A percentile compares a stretch with the other conserved stretches of the same genome.
Evolutionary conservation across 2,888 invertebrate species (phyloP).

Genomic region (Acheta domesticus): DNA sequence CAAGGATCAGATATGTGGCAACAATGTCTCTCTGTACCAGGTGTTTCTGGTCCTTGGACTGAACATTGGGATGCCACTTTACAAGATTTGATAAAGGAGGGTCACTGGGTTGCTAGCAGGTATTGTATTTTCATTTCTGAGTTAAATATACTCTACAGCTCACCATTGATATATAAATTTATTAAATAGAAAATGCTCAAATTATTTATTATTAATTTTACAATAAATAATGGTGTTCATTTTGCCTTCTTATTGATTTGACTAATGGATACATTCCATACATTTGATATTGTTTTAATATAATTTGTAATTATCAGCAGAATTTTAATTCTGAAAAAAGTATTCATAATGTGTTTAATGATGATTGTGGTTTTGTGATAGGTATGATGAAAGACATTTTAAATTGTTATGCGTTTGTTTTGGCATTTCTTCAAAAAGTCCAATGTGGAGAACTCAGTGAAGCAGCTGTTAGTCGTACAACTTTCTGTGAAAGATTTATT

Average conservation of each 20-base stretch:
- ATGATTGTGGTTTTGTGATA: slow-evolving; percentile 39
- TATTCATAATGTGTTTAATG: background rate
- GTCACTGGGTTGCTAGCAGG: slow-evolving; percentile 43
- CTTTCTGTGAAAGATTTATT: slow-evolving; percentile 77
- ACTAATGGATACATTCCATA: no score
- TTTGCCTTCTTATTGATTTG: no score
- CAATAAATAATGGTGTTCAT: no score
- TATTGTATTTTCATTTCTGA: slow-evolving; percentile 36
- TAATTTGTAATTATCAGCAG: no score
- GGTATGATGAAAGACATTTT: slow-evolving; percentile 72
- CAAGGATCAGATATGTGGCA: slow-evolving; percentile 48
- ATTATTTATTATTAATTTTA: no score
- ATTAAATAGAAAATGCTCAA: no score
- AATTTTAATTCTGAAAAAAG: no score
- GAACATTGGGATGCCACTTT: slow-evolving; percentile 69
- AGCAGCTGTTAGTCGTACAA: slow-evolving; percentile 62
- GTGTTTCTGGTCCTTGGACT: slow-evolving; percentile 60
- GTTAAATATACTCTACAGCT: no score
- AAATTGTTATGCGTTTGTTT: slow-evolving; percentile 85
- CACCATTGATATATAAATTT: no score
- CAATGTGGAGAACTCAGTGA: slow-evolving; percentile 67
- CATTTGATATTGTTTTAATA: no score
- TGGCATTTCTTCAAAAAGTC: slow-evolving; percentile 71
- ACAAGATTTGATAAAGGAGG: slow-evolving; percentile 56
- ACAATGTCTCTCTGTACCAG: slow-evolving; percentile 49